Percentiles rank a stretch among this genome's conserved stretches.
Conservation (phyloP, 2,888 invertebrate species). For the Torymus aiolomorphi region DNA sequence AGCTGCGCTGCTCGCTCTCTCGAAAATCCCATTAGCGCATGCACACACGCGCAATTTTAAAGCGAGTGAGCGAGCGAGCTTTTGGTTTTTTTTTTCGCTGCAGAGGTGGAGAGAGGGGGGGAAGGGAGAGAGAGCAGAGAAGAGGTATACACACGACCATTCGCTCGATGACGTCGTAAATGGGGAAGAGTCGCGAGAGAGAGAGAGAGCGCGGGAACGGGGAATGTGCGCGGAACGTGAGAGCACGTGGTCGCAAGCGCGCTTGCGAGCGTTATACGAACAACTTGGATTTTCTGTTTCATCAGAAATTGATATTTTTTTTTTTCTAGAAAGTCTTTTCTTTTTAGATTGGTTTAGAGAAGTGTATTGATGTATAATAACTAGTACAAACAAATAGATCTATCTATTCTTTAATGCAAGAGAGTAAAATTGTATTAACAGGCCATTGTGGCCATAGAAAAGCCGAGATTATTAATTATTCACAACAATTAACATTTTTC, state of each 20-base stretch:
- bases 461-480: no score
- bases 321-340: no score
- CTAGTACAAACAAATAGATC: no score
- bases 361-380: no score
- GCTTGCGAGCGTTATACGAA: neutral
- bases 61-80: neutral
- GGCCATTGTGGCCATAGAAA: no score
- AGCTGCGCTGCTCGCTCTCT: constrained; percentile 7
- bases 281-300: no score
- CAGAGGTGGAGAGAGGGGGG: neutral
- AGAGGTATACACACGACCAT: neutral
- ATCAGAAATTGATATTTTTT: no score
- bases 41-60: constrained; percentile 22
- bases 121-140: neutral
- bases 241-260: neutral
- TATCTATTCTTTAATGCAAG: no score
- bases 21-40: constrained; percentile 50
- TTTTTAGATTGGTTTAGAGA: no score
- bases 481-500: no score
- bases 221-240: neutral
- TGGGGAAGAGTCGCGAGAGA: neutral
- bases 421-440: no score
- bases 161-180: no score
- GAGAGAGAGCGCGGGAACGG: neutral
- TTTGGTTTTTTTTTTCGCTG: constrained; percentile 23